Conservation (phyloP, 2,113 vertebrate species). For the Montifringilla adamsi region DNA sequence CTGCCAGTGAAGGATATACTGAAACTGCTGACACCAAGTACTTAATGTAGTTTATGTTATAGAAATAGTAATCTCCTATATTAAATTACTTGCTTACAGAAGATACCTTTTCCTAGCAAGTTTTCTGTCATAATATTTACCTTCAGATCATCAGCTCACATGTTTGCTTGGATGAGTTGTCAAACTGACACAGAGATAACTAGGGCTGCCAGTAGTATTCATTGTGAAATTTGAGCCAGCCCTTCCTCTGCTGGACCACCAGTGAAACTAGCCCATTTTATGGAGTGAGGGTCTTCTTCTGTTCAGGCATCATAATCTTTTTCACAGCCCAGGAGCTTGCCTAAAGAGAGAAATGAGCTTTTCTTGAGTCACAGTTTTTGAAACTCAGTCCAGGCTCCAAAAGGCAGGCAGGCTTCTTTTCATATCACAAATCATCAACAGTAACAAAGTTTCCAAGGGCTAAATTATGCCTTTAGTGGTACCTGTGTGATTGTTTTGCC, state of each 20-base stretch:
- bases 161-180: neutral
- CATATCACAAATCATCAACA: neutral
- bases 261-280: neutral
- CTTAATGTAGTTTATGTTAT: conserved; percentile 16
- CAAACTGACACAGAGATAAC: neutral
- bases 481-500: conserved; percentile 12
- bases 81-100: conserved; percentile 8
- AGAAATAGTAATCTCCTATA: conserved; percentile 29
- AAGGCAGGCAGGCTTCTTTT: neutral
- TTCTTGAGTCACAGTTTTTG: neutral
- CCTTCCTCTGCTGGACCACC: neutral
- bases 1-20: conserved; percentile 2
- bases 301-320: neutral
- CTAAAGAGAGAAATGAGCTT: neutral
- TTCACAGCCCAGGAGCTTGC: neutral
- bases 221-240: neutral
- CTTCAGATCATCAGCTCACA: neutral
- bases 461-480: conserved; percentile 3
- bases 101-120: neutral
- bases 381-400: neutral
- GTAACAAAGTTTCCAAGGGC: neutral
- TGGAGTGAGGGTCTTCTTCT: neutral
- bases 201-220: neutral
- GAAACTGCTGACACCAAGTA: conserved; percentile 45
- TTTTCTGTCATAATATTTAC: conserved; percentile 38